A percentile compares a stretch with the other conserved stretches of the same genome.
phyloP scores from a whole-genome alignment of 2,113 vertebrate species.

The Aphelocoma coerulescens region DNA sequence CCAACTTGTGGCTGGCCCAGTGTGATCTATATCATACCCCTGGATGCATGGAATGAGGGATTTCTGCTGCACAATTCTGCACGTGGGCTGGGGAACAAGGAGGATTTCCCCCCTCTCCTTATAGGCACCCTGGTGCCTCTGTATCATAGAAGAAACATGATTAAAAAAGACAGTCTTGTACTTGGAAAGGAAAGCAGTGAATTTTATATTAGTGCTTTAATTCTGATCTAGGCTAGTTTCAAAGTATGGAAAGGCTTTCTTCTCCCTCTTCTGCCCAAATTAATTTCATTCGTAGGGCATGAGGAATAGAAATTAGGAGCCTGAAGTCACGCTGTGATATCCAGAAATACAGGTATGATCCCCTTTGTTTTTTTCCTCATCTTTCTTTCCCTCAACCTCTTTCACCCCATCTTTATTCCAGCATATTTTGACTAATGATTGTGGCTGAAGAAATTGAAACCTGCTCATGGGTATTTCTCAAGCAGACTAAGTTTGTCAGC shows the following conservation, averaged over 20 bases:
- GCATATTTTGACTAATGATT: slow-evolving; percentile 42
- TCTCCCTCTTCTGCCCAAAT: background rate
- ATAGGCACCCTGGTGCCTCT: background rate
- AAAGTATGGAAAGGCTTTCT: background rate
- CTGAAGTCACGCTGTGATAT: background rate
- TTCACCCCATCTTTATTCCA: slow-evolving; percentile 21
- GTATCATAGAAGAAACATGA: background rate
- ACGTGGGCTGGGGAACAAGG: background rate
- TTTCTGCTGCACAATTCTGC: background rate
- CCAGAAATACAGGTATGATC: background rate
- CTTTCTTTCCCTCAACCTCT: slow-evolving; percentile 19
- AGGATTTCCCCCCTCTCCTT: background rate
- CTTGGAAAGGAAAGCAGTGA: background rate
- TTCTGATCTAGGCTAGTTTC: background rate
- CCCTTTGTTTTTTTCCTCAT: background rate
- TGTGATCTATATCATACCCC: background rate
- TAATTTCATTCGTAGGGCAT: background rate
- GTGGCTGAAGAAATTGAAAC: slow-evolving; percentile 20
- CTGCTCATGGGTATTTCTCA: slow-evolving; percentile 31
- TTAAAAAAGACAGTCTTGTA: background rate
- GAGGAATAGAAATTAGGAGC: background rate
- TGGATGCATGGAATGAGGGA: background rate
- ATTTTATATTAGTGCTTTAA: background rate
- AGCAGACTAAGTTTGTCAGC: slow-evolving; percentile 40
- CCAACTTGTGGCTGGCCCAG: background rate